phyloP scores from a whole-genome alignment of 92 coral and sea anemone genomes.

The Virgularia gustaviana region DNA sequence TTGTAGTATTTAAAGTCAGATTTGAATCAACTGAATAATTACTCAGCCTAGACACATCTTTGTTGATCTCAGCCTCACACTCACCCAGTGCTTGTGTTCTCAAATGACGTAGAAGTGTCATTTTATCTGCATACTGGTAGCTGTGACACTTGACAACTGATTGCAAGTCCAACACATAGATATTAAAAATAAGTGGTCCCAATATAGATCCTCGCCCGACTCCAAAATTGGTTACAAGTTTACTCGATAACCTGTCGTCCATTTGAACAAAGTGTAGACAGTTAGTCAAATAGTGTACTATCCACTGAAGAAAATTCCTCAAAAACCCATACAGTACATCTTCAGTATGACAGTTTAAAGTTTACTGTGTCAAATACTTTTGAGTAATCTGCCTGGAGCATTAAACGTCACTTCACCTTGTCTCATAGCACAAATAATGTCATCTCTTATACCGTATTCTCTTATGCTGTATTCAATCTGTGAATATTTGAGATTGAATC shows the following conservation, averaged over 20 bases:
- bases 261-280: conserved; percentile 50
- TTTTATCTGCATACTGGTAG: conserved; percentile 59
- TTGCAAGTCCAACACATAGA: conserved; percentile 50
- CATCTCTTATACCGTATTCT: conserved; percentile 31
- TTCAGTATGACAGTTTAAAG: conserved; percentile 22
- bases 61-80: conserved; percentile 20
- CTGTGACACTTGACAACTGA: conserved; percentile 30
- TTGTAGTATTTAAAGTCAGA: conserved; percentile 46
- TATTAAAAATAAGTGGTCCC: conserved; percentile 49
- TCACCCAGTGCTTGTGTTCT: conserved; percentile 36
- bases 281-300: conserved; percentile 31
- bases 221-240: conserved; percentile 39
- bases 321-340: conserved; percentile 36
- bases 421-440: conserved; percentile 7
- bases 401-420: conserved; percentile 30
- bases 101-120: conserved; percentile 38
- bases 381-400: conserved; percentile 42
- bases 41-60: conserved; percentile 30
- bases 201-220: conserved; percentile 53
- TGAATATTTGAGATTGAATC: no score
- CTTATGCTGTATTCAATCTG: no score
- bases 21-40: conserved; percentile 41
- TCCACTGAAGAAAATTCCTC: conserved; percentile 23
- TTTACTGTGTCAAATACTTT: conserved; percentile 36
- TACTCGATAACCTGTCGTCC: conserved; percentile 33